Percentiles rank a stretch among this genome's conserved stretches.
Evolutionary conservation across 1,140 invertebrate genomes (phyloP).

Genomic region (Elysia chlorotica): DNA sequence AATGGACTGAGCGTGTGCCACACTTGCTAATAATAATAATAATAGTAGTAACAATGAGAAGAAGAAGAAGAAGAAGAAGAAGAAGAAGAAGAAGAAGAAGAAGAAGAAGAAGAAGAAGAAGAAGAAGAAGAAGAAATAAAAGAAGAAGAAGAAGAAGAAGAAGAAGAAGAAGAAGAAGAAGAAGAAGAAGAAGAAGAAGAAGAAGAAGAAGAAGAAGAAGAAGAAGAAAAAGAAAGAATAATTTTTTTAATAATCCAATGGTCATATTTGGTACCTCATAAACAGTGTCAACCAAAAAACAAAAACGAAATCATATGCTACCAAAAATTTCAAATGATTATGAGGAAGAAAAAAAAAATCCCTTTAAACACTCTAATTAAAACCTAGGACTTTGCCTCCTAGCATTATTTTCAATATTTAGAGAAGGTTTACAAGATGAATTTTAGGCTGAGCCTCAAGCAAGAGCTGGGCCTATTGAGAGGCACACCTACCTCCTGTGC

Average conservation of each 20-base stretch:
- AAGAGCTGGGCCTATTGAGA: no score
- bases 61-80: neutral
- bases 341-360: neutral
- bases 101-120: neutral
- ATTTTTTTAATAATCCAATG: neutral
- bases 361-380: no score
- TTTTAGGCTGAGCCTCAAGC: no score
- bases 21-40: neutral
- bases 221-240: neutral
- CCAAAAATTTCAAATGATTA: neutral
- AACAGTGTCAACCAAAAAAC: no score
- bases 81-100: neutral
- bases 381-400: no score
- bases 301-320: neutral
- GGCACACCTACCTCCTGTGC: constrained; percentile 31
- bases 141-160: neutral
- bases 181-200: neutral
- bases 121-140: neutral
- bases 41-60: neutral
- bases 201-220: neutral
- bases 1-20: no score
- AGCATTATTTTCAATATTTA: no score
- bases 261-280: no score
- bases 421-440: no score
- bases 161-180: neutral